Evolutionary conservation across 1,140 invertebrate species (phyloP).

Genomic region (Spodoptera litura): DNA sequence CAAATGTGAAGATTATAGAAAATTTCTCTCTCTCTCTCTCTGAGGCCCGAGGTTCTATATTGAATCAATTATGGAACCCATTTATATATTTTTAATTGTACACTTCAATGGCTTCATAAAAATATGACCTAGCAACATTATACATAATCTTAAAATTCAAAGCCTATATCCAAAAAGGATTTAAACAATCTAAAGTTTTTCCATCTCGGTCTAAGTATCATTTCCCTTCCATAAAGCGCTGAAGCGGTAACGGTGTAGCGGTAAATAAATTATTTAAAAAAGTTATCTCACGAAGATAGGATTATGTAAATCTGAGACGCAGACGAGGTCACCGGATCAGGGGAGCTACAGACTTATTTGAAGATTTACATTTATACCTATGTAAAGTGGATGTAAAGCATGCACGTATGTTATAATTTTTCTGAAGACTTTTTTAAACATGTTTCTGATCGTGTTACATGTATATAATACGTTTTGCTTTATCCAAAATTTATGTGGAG

Average conservation of each 20-base stretch:
- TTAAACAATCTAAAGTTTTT: constrained; percentile 56
- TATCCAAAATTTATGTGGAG: too few relatives aligned
- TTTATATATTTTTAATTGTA: too few relatives aligned
- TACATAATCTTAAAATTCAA: constrained; percentile 13
- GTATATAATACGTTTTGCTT: too few relatives aligned
- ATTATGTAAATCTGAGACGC: constrained; percentile 63
- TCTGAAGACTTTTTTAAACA: background rate
- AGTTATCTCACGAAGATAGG: constrained; percentile 55
- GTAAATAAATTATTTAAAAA: constrained; percentile 69
- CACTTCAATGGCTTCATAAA: too few relatives aligned
- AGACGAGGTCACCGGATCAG: constrained; percentile 35
- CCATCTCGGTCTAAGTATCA: constrained; percentile 57
- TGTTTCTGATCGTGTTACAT: background rate
- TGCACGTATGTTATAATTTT: background rate
- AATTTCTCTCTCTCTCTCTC: too few relatives aligned
- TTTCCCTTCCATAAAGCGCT: constrained; percentile 57
- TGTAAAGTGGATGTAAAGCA: background rate
- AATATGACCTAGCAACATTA: background rate
- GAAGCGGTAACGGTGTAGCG: constrained; percentile 42
- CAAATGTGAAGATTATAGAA: too few relatives aligned
- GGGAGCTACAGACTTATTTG: constrained; percentile 13
- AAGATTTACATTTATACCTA: background rate
- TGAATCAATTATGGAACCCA: too few relatives aligned
- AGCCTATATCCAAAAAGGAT: constrained; percentile 33
- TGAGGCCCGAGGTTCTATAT: too few relatives aligned